Conservation (phyloP, 92 coral and sea anemone species). For the Paramuricea clavata region DNA sequence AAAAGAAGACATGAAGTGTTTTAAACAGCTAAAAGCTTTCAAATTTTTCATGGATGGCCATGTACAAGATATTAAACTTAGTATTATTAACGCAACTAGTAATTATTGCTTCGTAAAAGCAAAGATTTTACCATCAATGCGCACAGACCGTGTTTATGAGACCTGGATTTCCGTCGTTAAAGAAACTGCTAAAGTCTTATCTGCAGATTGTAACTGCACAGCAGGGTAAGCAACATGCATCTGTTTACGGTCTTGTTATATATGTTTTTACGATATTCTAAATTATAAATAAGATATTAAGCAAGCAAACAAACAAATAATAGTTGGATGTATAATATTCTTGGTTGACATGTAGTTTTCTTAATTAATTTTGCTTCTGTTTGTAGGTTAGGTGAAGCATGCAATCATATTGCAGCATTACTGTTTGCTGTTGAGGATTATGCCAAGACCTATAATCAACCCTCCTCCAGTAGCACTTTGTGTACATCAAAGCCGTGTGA, state of each 20-base stretch:
- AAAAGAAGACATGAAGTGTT: constrained; percentile 49
- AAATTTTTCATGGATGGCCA: constrained; percentile 45
- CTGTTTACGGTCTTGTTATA: not conserved
- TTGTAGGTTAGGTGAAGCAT: constrained; percentile 58
- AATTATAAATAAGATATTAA: too few relatives aligned
- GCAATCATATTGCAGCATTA: constrained; percentile 61
- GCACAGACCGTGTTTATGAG: constrained; percentile 38
- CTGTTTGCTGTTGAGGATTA: constrained; percentile 58
- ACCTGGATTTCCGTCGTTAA: constrained; percentile 52
- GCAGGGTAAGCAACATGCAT: constrained; percentile 41
- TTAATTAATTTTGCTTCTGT: not conserved
- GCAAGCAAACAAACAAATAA: not conserved
- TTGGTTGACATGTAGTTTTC: not conserved
- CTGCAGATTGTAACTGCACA: constrained; percentile 48
- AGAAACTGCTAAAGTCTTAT: constrained; percentile 46
- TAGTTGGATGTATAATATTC: not conserved
- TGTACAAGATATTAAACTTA: constrained; percentile 43
- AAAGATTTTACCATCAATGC: constrained; percentile 51
- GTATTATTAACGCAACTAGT: constrained; percentile 32
- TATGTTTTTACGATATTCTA: too few relatives aligned
- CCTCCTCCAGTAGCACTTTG: too few relatives aligned
- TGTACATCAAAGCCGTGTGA: too few relatives aligned
- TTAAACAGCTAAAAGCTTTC: constrained; percentile 54
- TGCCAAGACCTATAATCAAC: too few relatives aligned
- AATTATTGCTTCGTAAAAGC: constrained; percentile 52